Evolutionary conservation across 2,888 invertebrate species (phyloP).

Genomic region (Chironomus riparius): DNA sequence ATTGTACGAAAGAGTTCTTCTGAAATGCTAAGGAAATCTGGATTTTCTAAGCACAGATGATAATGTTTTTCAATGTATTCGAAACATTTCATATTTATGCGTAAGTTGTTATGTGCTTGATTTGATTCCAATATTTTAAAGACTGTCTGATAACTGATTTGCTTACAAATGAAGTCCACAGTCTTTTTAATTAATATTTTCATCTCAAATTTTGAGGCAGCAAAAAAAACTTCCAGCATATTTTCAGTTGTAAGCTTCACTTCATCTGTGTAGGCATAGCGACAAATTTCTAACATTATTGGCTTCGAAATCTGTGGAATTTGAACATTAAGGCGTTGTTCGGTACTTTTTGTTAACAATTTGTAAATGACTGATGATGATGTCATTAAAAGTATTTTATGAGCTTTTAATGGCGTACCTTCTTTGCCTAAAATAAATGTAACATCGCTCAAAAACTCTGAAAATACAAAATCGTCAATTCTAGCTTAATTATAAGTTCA

Average conservation of each 20-base stretch:
- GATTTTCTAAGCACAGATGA: background rate
- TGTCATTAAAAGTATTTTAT: conserved; percentile 1
- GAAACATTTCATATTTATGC: conserved; percentile 14
- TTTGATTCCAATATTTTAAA: background rate
- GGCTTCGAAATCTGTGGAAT: background rate
- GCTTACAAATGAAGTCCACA: conserved; percentile 1
- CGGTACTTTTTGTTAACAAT: background rate
- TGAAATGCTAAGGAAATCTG: background rate
- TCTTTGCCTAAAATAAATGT: background rate
- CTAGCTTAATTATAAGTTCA: too few relatives aligned
- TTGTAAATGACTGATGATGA: background rate
- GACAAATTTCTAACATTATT: conserved; percentile 6
- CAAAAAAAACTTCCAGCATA: background rate
- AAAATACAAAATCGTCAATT: too few relatives aligned
- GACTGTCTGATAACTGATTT: background rate
- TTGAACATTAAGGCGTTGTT: background rate
- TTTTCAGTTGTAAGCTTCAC: background rate
- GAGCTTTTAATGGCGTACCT: background rate
- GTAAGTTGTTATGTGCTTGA: background rate
- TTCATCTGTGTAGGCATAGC: conserved; percentile 4
- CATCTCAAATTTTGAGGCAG: conserved; percentile 6
- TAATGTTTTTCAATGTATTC: conserved; percentile 4
- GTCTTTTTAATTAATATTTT: conserved; percentile 5
- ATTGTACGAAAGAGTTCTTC: background rate
- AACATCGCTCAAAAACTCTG: background rate